Conservation (phyloP, 2,797 vertebrate genomes). For the Anabas testudineus region DNA sequence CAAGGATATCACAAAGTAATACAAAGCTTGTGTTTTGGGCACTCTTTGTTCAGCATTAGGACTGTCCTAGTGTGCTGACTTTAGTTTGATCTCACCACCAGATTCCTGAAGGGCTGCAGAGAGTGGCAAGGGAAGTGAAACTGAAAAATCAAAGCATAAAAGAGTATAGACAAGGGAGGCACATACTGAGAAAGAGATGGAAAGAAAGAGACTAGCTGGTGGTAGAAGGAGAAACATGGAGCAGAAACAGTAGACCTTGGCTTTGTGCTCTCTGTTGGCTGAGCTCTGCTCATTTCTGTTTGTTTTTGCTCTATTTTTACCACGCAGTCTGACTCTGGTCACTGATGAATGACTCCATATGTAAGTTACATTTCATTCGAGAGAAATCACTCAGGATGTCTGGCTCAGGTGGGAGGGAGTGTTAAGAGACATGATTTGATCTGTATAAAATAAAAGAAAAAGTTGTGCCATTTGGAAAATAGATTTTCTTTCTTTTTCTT, state of each 20-base stretch:
- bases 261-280: constrained; percentile 51
- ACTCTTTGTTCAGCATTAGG: constrained; percentile 17
- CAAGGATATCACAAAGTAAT: background rate
- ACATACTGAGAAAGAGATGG: constrained; percentile 61
- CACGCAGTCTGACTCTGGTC: constrained; percentile 64
- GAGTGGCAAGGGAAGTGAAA: constrained; percentile 63
- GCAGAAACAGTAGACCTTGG: constrained; percentile 64
- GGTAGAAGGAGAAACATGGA: constrained; percentile 48
- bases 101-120: constrained; percentile 62
- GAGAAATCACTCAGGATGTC: constrained; percentile 55
- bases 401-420: constrained; percentile 19
- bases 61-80: constrained; percentile 42
- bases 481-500: background rate
- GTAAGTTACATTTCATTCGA: constrained; percentile 69
- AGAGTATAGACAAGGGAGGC: constrained; percentile 50
- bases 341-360: constrained; percentile 76
- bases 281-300: constrained; percentile 61
- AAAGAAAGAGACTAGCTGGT: constrained; percentile 60
- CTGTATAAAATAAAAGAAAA: constrained; percentile 13
- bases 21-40: background rate
- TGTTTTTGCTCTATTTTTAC: constrained; percentile 81
- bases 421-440: constrained; percentile 19
- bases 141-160: constrained; percentile 45
- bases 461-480: constrained; percentile 3
- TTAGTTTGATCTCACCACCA: constrained; percentile 47